Evolutionary conservation across 1,140 invertebrate genomes (phyloP).

Genomic region (Bombus sibiricus): DNA sequence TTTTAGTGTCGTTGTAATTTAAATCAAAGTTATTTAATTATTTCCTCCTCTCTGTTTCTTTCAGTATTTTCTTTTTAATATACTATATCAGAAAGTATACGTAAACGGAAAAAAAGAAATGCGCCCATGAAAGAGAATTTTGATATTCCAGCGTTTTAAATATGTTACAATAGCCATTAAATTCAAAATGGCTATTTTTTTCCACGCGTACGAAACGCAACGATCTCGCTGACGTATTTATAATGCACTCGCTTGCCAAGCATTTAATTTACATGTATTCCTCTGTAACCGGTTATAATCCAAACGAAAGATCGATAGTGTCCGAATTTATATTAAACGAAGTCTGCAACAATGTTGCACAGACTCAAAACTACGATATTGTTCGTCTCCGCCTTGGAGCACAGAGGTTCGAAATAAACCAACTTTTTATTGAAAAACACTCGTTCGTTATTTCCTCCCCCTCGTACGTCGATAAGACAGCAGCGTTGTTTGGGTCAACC

Average conservation of each 20-base stretch:
- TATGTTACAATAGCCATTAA: background rate
- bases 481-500: background rate
- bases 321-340: constrained; percentile 4
- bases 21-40: constrained; percentile 63
- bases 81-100: background rate
- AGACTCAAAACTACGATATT: constrained; percentile 38
- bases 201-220: background rate
- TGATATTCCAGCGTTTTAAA: constrained; percentile 19
- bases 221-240: constrained; percentile 47
- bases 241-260: constrained; percentile 57
- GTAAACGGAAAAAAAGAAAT: background rate
- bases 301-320: background rate
- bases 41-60: constrained; percentile 17
- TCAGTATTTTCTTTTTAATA: constrained; percentile 47
- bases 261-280: constrained; percentile 40
- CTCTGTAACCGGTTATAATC: constrained; percentile 6
- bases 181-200: background rate
- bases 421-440: constrained; percentile 56
- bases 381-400: constrained; percentile 19
- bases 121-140: background rate
- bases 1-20: constrained; percentile 58
- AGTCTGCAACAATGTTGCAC: background rate
- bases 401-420: constrained; percentile 61
- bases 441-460: background rate
- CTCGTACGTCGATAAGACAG: too few species aligned